Conservation (phyloP, 2,797 vertebrate species). For the Tangara arthus region DNA sequence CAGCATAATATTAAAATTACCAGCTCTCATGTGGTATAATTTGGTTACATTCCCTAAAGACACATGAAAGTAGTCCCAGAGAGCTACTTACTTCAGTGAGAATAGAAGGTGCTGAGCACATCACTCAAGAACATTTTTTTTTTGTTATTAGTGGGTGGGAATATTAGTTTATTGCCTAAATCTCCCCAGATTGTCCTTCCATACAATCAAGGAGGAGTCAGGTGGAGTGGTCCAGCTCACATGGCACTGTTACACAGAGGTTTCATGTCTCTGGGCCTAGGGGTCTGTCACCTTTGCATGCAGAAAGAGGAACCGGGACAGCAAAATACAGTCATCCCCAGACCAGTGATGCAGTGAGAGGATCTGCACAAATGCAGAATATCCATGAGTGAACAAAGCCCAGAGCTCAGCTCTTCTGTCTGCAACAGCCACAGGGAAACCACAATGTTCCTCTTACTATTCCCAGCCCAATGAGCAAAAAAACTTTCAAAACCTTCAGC, state of each 20-base stretch:
- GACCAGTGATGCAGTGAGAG: not conserved
- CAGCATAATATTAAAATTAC: constrained; percentile 32
- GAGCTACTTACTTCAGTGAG: not conserved
- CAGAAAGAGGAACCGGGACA: not conserved
- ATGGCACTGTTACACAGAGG: not conserved
- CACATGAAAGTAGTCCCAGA: constrained; percentile 42
- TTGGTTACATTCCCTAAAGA: constrained; percentile 57
- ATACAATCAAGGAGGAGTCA: not conserved
- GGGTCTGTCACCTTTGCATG: not conserved
- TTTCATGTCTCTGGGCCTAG: not conserved
- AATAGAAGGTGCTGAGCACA: constrained; percentile 35
- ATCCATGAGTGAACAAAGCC: not conserved
- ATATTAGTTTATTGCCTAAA: not conserved
- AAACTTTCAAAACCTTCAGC: not conserved
- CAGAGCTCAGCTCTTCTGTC: not conserved
- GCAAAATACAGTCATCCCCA: not conserved
- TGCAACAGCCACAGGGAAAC: rapidly evolving
- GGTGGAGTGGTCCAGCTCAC: not conserved
- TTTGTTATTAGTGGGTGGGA: not conserved
- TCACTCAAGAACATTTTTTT: not conserved
- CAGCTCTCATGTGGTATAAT: constrained; percentile 54
- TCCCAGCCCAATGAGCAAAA: not conserved
- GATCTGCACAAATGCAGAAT: not conserved
- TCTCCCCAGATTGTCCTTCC: not conserved
- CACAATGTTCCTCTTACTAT: not conserved